These are phyloP conservation scores for Tachyglossus aculeatus DNA, from an alignment of 2,797 vertebrate species.

Conservation along the genomic window DNA sequence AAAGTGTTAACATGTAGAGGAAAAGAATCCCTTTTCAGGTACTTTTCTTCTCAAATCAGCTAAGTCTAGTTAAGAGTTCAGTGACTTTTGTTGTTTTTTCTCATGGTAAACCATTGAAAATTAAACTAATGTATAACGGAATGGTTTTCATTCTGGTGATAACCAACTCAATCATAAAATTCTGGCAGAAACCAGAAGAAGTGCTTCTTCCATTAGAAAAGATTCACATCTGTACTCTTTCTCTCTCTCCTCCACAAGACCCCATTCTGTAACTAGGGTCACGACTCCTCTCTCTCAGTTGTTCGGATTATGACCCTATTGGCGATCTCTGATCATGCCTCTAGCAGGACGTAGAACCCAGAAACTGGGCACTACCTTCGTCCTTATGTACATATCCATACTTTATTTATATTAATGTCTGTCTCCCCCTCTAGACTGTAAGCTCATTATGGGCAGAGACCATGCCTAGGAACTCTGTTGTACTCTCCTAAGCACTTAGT, in stretches of 20 bases:
- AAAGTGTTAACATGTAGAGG: no score
- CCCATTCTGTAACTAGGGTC: conserved; percentile 13
- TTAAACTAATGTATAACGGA: no score
- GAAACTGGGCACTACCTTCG: background rate
- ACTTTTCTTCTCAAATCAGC: no score
- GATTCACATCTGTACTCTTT: background rate
- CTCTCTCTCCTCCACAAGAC: background rate
- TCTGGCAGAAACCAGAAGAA: background rate
- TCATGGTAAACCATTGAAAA: no score
- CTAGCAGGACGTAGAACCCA: background rate
- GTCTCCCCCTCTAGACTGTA: no score
- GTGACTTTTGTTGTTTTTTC: background rate
- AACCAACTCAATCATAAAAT: background rate
- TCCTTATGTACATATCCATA: no score
- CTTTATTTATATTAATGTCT: no score
- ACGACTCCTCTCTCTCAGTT: conserved; percentile 9
- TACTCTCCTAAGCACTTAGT: no score
- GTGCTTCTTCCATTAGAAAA: background rate
- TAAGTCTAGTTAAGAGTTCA: no score
- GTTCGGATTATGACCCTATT: background rate
- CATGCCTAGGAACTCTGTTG: no score
- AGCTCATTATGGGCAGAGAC: no score
- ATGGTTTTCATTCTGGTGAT: background rate
- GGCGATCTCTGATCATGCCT: background rate
- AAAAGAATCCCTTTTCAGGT: no score